A percentile compares a stretch with the other conserved stretches of the same genome.
Evolutionary conservation across 2,888 invertebrate species (phyloP).

Genomic region (Apamea crenata): DNA sequence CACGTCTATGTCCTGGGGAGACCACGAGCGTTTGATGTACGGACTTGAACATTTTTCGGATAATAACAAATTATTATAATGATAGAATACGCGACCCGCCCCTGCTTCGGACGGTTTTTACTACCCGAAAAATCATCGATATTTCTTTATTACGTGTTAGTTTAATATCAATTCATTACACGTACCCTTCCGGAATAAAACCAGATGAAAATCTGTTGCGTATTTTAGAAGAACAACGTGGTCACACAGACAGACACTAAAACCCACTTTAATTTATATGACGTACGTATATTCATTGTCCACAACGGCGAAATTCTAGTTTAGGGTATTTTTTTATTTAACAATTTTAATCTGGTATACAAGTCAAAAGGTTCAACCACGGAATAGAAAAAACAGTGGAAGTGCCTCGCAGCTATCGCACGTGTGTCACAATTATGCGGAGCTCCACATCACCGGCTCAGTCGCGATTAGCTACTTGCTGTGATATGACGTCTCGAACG

Average conservation of each 20-base stretch:
- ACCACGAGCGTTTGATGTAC: background rate
- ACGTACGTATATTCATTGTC: background rate
- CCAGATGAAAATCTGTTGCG: background rate
- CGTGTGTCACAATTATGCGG: too few relatives aligned
- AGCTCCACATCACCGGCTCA: too few relatives aligned
- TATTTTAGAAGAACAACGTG: background rate
- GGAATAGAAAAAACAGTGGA: too few relatives aligned
- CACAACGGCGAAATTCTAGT: background rate
- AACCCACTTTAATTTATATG: background rate
- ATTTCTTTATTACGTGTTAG: background rate
- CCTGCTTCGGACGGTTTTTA: background rate
- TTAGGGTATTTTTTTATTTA: background rate
- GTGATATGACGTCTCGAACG: too few relatives aligned
- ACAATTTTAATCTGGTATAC: too few relatives aligned
- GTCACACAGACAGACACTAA: background rate
- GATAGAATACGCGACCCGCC: background rate
- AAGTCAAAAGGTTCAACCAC: too few relatives aligned
- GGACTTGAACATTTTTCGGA: background rate
- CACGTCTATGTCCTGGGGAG: conserved; percentile 73
- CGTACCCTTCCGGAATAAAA: background rate
- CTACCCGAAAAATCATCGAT: background rate
- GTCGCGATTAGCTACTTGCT: too few relatives aligned
- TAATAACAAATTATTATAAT: background rate
- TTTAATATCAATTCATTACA: background rate
- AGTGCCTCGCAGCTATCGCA: too few relatives aligned